These are phyloP conservation scores for Laticauda colubrina DNA, from an alignment of 2,113 vertebrate species.

Conservation along the genomic window DNA sequence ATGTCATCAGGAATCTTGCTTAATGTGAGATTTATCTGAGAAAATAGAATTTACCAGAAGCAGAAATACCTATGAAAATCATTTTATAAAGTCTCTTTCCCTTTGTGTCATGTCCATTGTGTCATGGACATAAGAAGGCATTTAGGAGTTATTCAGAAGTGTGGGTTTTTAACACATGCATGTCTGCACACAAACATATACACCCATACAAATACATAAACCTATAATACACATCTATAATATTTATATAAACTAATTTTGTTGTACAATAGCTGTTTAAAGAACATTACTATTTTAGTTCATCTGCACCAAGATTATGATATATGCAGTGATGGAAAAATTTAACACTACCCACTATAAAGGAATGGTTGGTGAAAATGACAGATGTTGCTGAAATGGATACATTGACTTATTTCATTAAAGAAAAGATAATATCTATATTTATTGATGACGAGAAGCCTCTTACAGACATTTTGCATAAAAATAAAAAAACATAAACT, in stretches of 20 bases:
- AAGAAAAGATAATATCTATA: background rate
- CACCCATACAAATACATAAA: background rate
- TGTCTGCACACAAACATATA: background rate
- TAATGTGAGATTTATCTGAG: slow-evolving; percentile 17
- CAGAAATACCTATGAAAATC: slow-evolving; percentile 7
- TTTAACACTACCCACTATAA: background rate
- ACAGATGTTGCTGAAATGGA: background rate
- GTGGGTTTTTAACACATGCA: background rate
- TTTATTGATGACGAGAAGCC: background rate
- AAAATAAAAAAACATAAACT: background rate
- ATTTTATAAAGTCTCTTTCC: slow-evolving; percentile 13
- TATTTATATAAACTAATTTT: background rate
- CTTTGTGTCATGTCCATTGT: background rate
- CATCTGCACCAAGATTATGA: background rate
- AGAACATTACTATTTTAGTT: background rate
- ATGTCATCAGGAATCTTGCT: background rate
- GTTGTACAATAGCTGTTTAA: background rate
- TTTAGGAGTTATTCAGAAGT: background rate
- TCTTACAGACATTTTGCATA: background rate
- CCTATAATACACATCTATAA: background rate
- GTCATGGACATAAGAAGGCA: background rate
- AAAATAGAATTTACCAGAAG: slow-evolving; percentile 18
- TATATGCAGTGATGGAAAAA: background rate
- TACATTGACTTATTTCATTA: background rate
- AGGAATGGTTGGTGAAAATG: background rate